Base-by-base conservation (phyloP, 2,113 vertebrate genomes). In the Panurus biarmicus region DNA sequence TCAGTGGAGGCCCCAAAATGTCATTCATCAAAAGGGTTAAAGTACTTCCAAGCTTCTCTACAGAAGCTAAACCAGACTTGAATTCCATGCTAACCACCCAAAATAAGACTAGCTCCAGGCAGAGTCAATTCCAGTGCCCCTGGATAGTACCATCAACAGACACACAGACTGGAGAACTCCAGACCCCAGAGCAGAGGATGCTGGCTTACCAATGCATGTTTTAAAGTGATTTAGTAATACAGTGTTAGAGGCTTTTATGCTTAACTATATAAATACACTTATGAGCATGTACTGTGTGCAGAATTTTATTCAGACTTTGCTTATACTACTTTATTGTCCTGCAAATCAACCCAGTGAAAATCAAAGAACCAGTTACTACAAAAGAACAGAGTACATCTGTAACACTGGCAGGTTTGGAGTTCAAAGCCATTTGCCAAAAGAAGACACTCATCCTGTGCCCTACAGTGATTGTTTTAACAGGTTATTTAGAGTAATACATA, bases 121-220 rank as follows among this genome's bases (percentile, higher is more conserved):
- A 95, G 17, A 86, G n/a, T 10, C 22, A 61, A 38, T 10, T 48
- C 20, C 45, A 77, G 12, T 7, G 19, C 3, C 36, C 36, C n/a
- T 23, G 3, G 29, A n/a, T 5, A 69, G 15, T 5, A 60, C 12
- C 33, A 56, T 11, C 7, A 20, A 33, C 4, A 5, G 6, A 51
- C 16, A 73, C 2, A 1, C 0, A 3, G 29, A 65, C 54, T 57
- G 11, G 6, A 53, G 28, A 88, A 48, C 7, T 47, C 33, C 0
- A 38, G 8, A 51, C 10, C 78, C 17, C 38, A 33, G n/a, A 47
- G 14, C 3, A 31, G 7, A 73, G 14, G 21, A 60, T 12, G 4
- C 15, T 19, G 20, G 14, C 33, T 64, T 42, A 71, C 26, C 35
- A 82, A 14, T 4, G 4, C 18, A 26, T 38, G 14, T 31, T 44